Base-by-base conservation (phyloP, 2,888 invertebrate species). In the Gibbula magus region DNA sequence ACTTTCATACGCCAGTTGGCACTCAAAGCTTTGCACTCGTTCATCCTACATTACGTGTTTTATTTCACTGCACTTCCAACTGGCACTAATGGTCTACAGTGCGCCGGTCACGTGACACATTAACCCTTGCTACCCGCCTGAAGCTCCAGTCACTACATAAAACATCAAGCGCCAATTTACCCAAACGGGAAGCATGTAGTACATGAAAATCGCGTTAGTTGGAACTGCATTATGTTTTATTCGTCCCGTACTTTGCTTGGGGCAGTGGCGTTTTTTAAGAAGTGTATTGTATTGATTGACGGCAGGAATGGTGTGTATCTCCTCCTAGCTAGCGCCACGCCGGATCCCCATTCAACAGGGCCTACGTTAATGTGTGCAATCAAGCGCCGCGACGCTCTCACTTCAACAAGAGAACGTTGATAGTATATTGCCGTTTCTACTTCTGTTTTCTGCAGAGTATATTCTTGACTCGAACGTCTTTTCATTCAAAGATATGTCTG, bases 201-300 rank as follows among this genome's bases (percentile, higher is more conserved):
- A 70, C 70, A 70, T 70, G 70, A 70, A 70, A 35, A n/a, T 70
- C 70, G 70, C 70, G 39, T 70, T 70, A 70, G 70, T 39, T 70
- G 70, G 70, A 35, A 32, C 35, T n/a, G 39, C 35, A 39, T 70
- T 70, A 70, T 70, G 70, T 70, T 70, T 70, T 70, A 70, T 70
- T 35, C 70, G 35, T 70, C 70, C 70, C 61, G 32, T 70, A 35
- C 39, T 35, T 70, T 32, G 70, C 70, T 70, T 5, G 4, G 70
- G 70, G 70, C 70, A 18, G 10, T 70, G 29, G 29, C 32, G 18
- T 70, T 70, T 70, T 32, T 29, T 35, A 70, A 70, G 70, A 70
- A 70, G 35, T 70, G 45, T 45, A 10, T 45, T 35, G 16, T 39
- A 70, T 70, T 70, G 70, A 70, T 70, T 35, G 35, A 10, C 32